Conservation (phyloP, 2,113 vertebrate genomes). For the Scopus umbretta region DNA sequence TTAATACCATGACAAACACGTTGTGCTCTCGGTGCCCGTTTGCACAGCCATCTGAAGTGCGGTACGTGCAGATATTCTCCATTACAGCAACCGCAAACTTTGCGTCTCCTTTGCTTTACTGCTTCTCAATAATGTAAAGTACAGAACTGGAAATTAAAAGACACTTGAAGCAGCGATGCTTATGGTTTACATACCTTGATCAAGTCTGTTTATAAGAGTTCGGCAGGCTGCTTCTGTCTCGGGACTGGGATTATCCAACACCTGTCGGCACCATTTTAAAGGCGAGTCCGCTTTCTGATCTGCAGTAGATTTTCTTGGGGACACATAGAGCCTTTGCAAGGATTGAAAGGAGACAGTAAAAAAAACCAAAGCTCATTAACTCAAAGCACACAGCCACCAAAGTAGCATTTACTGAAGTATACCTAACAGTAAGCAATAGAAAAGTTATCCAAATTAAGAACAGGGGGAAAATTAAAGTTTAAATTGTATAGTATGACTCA, state of each 20-base stretch:
- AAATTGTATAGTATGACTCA: fast-evolving
- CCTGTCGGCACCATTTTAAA: conserved; percentile 87
- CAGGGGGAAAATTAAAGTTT: neutral
- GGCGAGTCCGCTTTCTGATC: conserved; percentile 76
- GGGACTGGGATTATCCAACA: conserved; percentile 84
- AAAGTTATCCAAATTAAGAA: neutral
- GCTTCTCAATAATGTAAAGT: neutral
- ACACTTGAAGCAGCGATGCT: neutral
- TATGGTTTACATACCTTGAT: conserved; percentile 75
- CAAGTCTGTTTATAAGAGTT: conserved; percentile 81
- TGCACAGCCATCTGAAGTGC: too few species aligned
- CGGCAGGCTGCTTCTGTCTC: conserved; percentile 88
- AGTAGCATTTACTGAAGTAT: fast-evolving
- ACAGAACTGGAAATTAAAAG: neutral
- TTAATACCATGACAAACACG: neutral
- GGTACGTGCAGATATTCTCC: neutral
- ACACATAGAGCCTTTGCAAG: conserved; percentile 82
- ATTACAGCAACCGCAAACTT: neutral
- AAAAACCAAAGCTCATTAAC: neutral
- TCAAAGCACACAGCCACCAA: neutral
- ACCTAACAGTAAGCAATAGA: neutral
- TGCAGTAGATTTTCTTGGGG: conserved; percentile 71
- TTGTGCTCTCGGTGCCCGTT: too few species aligned
- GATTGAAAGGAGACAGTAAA: neutral
- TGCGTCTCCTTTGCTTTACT: too few species aligned